A percentile compares a stretch with the other conserved stretches of the same genome.
phyloP scores from a whole-genome alignment of 2,797 vertebrate genomes.

The Apodemus agrarius region DNA sequence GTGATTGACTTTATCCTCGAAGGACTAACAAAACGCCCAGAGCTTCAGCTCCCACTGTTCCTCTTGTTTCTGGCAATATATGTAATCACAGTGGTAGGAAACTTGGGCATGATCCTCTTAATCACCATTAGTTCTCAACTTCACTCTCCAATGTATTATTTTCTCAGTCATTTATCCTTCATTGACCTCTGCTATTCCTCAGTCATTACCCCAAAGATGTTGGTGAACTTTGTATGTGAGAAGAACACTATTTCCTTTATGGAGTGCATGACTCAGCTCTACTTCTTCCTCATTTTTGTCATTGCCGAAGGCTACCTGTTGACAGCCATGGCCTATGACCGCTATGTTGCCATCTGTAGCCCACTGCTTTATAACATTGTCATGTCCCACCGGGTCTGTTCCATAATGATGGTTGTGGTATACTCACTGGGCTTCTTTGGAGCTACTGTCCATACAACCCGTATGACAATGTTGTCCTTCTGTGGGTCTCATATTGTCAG shows the following conservation, averaged over 20 bases:
- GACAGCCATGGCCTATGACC: conserved; percentile 68
- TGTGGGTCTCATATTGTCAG: conserved; percentile 51
- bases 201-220: conserved; percentile 72
- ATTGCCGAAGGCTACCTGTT: conserved; percentile 72
- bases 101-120: conserved; percentile 76
- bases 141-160: conserved; percentile 81
- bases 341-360: conserved; percentile 62
- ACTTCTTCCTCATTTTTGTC: conserved; percentile 64
- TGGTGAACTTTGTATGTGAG: conserved; percentile 69
- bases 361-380: conserved; percentile 53
- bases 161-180: conserved; percentile 75
- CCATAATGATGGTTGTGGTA: conserved; percentile 7
- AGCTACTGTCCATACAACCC: conserved; percentile 18
- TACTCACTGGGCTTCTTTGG: conserved; percentile 66
- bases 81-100: conserved; percentile 59
- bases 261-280: conserved; percentile 67
- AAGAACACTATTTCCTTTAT: conserved; percentile 65
- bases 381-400: conserved; percentile 60
- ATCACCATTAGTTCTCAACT: conserved; percentile 70
- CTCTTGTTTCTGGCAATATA: conserved; percentile 73
- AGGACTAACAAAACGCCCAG: conserved; percentile 46
- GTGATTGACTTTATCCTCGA: conserved; percentile 70
- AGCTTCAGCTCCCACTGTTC: conserved; percentile 65
- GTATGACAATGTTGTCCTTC: conserved; percentile 54
- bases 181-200: conserved; percentile 78